phyloP scores from a whole-genome alignment of 2,113 vertebrate genomes.

The Thomomys bottae region DNA sequence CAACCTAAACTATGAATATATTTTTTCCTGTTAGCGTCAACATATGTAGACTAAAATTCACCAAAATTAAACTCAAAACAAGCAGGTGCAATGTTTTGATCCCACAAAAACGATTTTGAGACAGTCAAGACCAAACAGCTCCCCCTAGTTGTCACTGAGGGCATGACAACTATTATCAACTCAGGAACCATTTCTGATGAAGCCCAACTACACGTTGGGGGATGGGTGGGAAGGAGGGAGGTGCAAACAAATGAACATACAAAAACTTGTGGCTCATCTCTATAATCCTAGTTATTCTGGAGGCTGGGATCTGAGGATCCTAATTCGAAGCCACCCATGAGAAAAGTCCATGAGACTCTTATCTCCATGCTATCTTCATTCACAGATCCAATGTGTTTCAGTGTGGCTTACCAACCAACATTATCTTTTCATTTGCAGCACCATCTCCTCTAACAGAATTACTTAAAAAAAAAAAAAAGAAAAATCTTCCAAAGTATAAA shows the following conservation, averaged over 20 bases:
- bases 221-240: not conserved
- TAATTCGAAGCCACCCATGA: too few relatives aligned
- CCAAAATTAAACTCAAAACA: not conserved
- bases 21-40: slow-evolving; percentile 32
- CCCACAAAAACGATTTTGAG: not conserved
- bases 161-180: slow-evolving; percentile 8
- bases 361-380: too few relatives aligned
- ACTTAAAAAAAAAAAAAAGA: too few relatives aligned
- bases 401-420: too few relatives aligned
- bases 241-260: too few relatives aligned
- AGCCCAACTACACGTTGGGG: not conserved
- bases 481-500: slow-evolving; percentile 47
- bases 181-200: not conserved
- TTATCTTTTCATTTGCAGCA: too few relatives aligned
- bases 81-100: not conserved
- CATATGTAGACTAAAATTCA: not conserved
- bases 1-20: not conserved
- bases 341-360: too few relatives aligned
- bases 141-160: slow-evolving; percentile 58
- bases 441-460: too few relatives aligned
- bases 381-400: too few relatives aligned
- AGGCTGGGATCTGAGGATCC: too few relatives aligned
- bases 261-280: too few relatives aligned
- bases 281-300: too few relatives aligned
- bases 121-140: slow-evolving; percentile 57